Evolutionary conservation across 2,797 vertebrate genomes (phyloP), one percentile per base, ranked within the genome.

Genomic region (Etheostoma nigrum): DNA sequence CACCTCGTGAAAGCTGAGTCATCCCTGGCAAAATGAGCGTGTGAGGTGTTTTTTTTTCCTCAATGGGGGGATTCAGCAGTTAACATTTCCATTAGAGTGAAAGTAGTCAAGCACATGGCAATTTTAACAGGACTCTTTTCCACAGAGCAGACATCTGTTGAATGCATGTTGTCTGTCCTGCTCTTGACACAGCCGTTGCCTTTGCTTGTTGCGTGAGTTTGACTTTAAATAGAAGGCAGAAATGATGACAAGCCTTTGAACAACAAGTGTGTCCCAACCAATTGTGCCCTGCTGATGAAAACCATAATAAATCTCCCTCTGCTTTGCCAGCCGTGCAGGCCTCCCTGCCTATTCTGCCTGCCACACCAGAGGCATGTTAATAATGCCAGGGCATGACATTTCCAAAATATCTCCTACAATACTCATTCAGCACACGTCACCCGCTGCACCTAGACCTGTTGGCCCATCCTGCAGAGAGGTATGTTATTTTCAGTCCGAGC

Each of bases 1-100:
- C 83, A 86, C 83, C 78, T 85, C 40, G 18, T 75, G 36, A 85
- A 78, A 81, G 89, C 88, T 89, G 90, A 92, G 85, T 93, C 91
- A 91, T 88, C 72, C 74, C 79, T 66, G 73, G 78, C 59, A 72
- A 84, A 86, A 80, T 64, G 58, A 87, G 57, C 14, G 12, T 57
- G 27, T 48, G 12, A 8, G 40, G 13, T 19, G 36, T 60, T 54
- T 63, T 36, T 40, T 6, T 52, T 9, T 4, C 49, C 45, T 67
- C 60, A n/a, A 44, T 5, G 23, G 9, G 14, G 48, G 23, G 5
- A 16, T 53, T 72, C 36, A 36, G 74, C 30, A 48, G 67, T 83
- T 80, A 78, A 79, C 18, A 16, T 81, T 86, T 85, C 81, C 69
- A 67, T 55, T 8, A 45, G 67, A 83, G 82, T 86, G 67, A 81